phyloP scores from a whole-genome alignment of 2,797 vertebrate genomes.

The Schizopygopsis pylzovi region DNA sequence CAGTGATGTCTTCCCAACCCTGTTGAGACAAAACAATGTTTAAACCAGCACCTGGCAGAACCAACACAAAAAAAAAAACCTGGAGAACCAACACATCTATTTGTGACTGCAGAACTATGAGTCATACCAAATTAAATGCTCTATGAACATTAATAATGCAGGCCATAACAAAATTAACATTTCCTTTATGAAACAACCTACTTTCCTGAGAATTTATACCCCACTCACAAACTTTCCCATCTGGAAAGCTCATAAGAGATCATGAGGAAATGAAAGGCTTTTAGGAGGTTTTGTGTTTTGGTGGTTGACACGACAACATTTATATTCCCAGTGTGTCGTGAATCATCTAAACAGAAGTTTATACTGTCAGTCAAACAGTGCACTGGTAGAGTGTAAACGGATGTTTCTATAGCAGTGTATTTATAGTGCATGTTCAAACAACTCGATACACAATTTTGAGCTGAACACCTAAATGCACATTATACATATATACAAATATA shows the following conservation, averaged over 20 bases:
- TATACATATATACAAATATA: no score
- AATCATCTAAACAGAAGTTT: background rate
- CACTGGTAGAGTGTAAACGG: background rate
- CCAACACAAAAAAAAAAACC: background rate
- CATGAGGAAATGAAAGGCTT: background rate
- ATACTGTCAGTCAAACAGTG: background rate
- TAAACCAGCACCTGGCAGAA: background rate
- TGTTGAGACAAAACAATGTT: slow-evolving; percentile 31
- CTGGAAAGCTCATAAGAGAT: background rate
- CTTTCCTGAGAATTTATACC: background rate
- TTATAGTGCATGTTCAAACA: background rate
- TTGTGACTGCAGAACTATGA: background rate
- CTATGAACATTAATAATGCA: background rate
- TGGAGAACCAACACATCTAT: slow-evolving; percentile 7
- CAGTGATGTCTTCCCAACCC: no score
- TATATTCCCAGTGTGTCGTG: background rate
- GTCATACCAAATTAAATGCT: background rate
- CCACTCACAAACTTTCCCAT: background rate
- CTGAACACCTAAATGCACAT: background rate
- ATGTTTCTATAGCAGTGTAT: background rate
- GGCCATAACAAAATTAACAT: background rate
- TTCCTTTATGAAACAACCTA: background rate
- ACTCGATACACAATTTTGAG: background rate
- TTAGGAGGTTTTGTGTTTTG: background rate
- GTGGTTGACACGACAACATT: background rate